Evolutionary conservation across 2,113 vertebrate species (phyloP).

Genomic region (Sus scrofa): T2T-Sscrofa CM000814.6:122124501-122125000

Average conservation of each 20-base stretch:
- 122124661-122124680: background rate
- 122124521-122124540: background rate
- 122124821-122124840: background rate
- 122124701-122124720: background rate
- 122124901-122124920: background rate
- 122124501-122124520: background rate
- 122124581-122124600: background rate
- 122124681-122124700: background rate
- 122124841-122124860: background rate
- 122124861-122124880: background rate
- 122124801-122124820: background rate
- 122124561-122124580: background rate
- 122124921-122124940: background rate
- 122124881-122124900: background rate
- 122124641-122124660: background rate
- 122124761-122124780: background rate
- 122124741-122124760: background rate
- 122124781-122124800: background rate
- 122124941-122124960: background rate
- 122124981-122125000: background rate
- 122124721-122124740: background rate
- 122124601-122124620: background rate
- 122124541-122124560: background rate
- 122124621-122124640: background rate
- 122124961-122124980: background rate